Conservation (phyloP, 1,140 invertebrate species). For the Drosophila pruinosa region DNA sequence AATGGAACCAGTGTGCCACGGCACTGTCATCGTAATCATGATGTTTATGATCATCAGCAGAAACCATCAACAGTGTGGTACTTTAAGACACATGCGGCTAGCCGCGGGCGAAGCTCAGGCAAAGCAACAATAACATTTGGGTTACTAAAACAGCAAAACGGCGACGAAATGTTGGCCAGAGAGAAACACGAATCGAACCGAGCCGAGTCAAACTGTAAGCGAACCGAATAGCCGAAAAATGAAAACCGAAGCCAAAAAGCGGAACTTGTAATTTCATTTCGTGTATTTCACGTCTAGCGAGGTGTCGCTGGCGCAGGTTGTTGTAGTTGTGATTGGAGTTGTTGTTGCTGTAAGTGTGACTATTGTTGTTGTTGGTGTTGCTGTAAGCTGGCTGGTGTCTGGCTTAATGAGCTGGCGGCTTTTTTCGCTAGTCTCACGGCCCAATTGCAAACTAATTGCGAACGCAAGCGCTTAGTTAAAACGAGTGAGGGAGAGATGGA, state of each 20-base stretch:
- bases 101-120: slow-evolving; percentile 53
- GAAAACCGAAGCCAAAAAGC: slow-evolving; percentile 52
- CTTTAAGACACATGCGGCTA: slow-evolving; percentile 75
- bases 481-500: neutral
- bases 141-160: slow-evolving; percentile 71
- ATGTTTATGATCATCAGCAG: slow-evolving; percentile 56
- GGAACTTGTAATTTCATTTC: slow-evolving; percentile 78
- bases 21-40: slow-evolving; percentile 31
- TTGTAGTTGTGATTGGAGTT: slow-evolving; percentile 16
- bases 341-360: slow-evolving; percentile 35
- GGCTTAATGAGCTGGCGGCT: slow-evolving; percentile 68
- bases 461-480: slow-evolving; percentile 44
- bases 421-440: slow-evolving; percentile 64
- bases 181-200: neutral
- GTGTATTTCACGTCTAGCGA: slow-evolving; percentile 72
- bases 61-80: slow-evolving; percentile 53
- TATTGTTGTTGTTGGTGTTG: slow-evolving; percentile 3
- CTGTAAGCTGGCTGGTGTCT: slow-evolving; percentile 8
- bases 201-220: neutral
- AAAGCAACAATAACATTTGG: slow-evolving; percentile 51
- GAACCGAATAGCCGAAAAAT: slow-evolving; percentile 46
- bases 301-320: slow-evolving; percentile 47
- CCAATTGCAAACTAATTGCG: slow-evolving; percentile 78
- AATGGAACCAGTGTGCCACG: slow-evolving; percentile 35
- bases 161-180: slow-evolving; percentile 11